Evolutionary conservation across 2,797 vertebrate species (phyloP).

Genomic region (Bucorvus abyssinicus): DNA sequence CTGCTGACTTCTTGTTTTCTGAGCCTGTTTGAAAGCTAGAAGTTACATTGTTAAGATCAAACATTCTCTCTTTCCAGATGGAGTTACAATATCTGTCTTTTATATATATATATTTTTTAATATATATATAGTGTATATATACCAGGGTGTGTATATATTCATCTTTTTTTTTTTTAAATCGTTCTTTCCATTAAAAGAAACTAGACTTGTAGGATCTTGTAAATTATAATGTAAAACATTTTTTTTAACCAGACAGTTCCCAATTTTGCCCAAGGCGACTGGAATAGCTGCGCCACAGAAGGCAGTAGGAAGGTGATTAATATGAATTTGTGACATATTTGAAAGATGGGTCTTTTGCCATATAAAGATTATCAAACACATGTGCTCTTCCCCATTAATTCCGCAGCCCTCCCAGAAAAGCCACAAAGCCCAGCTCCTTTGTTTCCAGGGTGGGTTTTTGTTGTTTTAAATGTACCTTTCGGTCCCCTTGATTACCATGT

Average conservation of each 20-base stretch:
- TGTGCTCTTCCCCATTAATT: constrained; percentile 71
- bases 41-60: constrained; percentile 79
- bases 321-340: constrained; percentile 73
- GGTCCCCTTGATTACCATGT: constrained; percentile 42
- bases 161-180: constrained; percentile 59
- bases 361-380: constrained; percentile 74
- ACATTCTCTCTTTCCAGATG: constrained; percentile 72
- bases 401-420: constrained; percentile 56
- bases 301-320: constrained; percentile 69
- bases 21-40: constrained; percentile 74
- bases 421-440: constrained; percentile 59
- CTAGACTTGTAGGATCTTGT: constrained; percentile 68
- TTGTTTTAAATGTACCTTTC: constrained; percentile 58
- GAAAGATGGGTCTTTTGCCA: constrained; percentile 75
- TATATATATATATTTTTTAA: constrained; percentile 64
- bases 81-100: constrained; percentile 73
- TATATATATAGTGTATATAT: constrained; percentile 61
- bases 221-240: constrained; percentile 73
- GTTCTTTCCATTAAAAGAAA: constrained; percentile 71
- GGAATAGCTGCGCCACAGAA: constrained; percentile 56
- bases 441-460: constrained; percentile 65
- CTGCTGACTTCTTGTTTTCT: constrained; percentile 76
- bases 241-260: constrained; percentile 71
- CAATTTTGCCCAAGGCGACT: constrained; percentile 65
- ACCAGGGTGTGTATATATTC: constrained; percentile 63